Evolutionary conservation across 2,113 vertebrate species (phyloP).

Genomic region (Brachyhypopomus gauderio): DNA sequence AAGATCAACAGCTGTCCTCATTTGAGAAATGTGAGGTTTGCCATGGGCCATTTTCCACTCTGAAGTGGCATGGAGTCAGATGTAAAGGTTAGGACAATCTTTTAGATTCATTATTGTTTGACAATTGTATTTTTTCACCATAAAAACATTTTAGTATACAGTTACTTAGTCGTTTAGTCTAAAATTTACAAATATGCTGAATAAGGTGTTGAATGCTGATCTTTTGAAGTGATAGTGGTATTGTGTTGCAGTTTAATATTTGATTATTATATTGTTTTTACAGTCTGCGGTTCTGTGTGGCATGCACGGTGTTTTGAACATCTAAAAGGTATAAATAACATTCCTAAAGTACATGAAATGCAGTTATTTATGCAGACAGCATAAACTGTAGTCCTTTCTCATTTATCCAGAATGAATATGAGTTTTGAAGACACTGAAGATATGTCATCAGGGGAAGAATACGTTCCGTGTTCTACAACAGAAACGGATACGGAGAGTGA

Average conservation of each 20-base stretch:
- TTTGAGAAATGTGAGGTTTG: too few relatives aligned
- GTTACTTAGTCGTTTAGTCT: too few relatives aligned
- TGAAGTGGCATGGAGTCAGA: too few relatives aligned
- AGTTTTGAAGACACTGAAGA: neutral
- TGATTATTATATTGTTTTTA: too few relatives aligned
- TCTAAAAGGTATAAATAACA: neutral
- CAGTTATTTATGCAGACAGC: neutral
- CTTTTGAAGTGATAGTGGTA: conserved; percentile 4
- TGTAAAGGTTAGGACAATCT: too few relatives aligned
- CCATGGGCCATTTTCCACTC: too few relatives aligned
- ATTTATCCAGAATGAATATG: neutral
- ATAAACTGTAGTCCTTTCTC: neutral
- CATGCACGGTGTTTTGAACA: conserved; percentile 2
- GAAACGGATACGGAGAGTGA: neutral
- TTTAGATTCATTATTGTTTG: too few relatives aligned
- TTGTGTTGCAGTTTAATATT: neutral
- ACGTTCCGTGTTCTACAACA: neutral
- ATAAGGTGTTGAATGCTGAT: too few relatives aligned
- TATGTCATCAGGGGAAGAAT: neutral
- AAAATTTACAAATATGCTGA: too few relatives aligned
- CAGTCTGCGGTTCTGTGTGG: conserved; percentile 10
- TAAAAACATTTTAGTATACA: too few relatives aligned
- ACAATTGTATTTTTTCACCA: too few relatives aligned
- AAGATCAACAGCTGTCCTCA: too few relatives aligned
- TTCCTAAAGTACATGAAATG: neutral